Base-by-base conservation (phyloP, 2,888 invertebrate species). In the Sympetrum striolatum region DNA sequence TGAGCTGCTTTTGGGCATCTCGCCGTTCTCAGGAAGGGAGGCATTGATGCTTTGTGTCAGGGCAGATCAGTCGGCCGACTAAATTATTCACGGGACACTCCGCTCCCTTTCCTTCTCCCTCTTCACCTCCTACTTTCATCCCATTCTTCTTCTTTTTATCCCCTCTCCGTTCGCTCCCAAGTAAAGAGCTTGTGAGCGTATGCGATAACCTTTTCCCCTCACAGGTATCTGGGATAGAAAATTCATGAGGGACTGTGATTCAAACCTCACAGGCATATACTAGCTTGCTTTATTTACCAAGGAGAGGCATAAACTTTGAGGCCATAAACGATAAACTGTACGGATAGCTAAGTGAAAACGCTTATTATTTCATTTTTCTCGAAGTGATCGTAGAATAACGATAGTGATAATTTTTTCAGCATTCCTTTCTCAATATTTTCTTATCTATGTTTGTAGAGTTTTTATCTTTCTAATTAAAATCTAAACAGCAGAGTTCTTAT, bases 31-130 rank as follows among this genome's bases (percentile, higher is more conserved):
- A 64, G 86, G 60, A 86, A 86, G 86, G 60, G 60, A 91, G 90
- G 90, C 90, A 91, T 91, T 91, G 91, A 91, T 91, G 91, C 90
- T 91, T 91, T 91, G 91, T 91, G 90, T 90, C 90, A 86, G 90
- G n/a, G 64, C 90, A 81, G 91, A 91, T 91, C 91, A 91, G 90
- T 80, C 60, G 86, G 15, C 10, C 37, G 37, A 64, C 86, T 86
- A 86, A 86, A 86, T 86, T 86, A 86, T 86, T 86, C 60, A 86
- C 86, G 58, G 86, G 86, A 86, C 86, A 86, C 86, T 86, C 86
- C 60, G 86, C 86, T 86, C 86, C 86, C 86, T 86, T 86, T 86
- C 64, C 86, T 86, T 35, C 22, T 10, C 82, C 37, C 58, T 8
- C 18, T 22, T 25, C 53, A 22, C 14, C 3, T 81, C 35, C 58